Percentiles rank a stretch among this genome's conserved stretches.
Conservation (phyloP, 1,140 invertebrate genomes). For the Penaeus indicus region DNA sequence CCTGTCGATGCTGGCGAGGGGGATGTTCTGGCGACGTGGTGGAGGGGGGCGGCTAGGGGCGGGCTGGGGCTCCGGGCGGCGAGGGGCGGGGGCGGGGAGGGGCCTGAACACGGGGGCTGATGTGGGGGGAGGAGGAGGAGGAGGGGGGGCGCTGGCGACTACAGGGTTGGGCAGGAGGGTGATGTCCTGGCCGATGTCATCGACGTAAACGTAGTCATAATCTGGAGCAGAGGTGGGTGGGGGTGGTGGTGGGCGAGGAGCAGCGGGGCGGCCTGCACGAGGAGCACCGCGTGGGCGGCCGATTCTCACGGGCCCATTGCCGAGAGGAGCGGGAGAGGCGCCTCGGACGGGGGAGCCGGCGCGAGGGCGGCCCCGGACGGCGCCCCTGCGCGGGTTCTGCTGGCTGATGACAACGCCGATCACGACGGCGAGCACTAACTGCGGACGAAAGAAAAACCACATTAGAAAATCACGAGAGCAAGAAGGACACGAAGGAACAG, state of each 20-base stretch:
- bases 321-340: not conserved
- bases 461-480: not conserved
- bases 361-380: not conserved
- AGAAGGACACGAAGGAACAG: not conserved
- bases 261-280: not conserved
- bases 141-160: not conserved
- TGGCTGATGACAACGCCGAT: slow-evolving; percentile 57
- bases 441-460: not conserved
- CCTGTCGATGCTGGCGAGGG: slow-evolving; percentile 33
- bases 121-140: not conserved
- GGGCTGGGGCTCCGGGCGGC: not conserved
- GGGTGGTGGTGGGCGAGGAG: not conserved
- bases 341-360: not conserved
- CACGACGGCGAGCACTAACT: slow-evolving; percentile 58
- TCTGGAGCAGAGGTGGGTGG: not conserved
- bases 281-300: not conserved
- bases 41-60: not conserved
- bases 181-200: slow-evolving; percentile 4
- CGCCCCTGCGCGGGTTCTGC: not conserved
- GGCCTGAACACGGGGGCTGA: not conserved
- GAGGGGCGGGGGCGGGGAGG: not conserved
- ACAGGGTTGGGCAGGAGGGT: slow-evolving; percentile 26
- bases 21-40: not conserved
- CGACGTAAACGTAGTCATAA: slow-evolving; percentile 9
- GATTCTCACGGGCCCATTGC: not conserved